Base-by-base conservation (phyloP, 2,888 invertebrate genomes). In the Drosophila hamatofila region DNA sequence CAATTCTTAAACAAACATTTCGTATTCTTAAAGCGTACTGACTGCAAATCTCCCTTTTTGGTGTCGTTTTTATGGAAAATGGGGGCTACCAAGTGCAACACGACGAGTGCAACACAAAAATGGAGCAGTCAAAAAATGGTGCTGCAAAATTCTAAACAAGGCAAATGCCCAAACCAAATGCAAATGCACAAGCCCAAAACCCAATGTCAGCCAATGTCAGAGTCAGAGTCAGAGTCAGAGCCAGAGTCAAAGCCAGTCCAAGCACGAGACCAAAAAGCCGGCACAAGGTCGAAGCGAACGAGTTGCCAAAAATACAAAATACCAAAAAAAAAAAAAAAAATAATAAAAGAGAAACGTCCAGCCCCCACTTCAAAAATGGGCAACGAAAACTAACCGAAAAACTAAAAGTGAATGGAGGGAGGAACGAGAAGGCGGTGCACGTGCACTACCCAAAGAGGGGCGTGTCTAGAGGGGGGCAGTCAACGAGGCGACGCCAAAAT, bases 311-410 rank as follows among this genome's bases (percentile, higher is more conserved):
- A 39, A 54, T 37, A 27, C 25, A n/a, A 27, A 27, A 37, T 14
- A 21, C 6, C 11, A 30, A 49, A 35, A 9, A 51, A 37, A 52
- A 37, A 51, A 35, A 3, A 7, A 8, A 35, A 11, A 18, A 30
- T n/a, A 18, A 52, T 23, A 52, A 54, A 39, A 54, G 25, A 27
- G 33, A 74, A 75, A 62, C 78, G n/a, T n/a, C n/a, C n/a, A n/a
- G n/a, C 70, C 77, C 75, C 71, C 78, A 71, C 23, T 46, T 55
- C 73, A 69, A 58, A 68, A 76, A 64, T 78, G 77, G 77, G 66
- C 68, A 76, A 58, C 60, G 69, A 88, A 85, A 85, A 85, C 84
- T 84, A 84, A 72, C 88, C 83, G 77, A 79, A 85, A 84, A 87
- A 84, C 84, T 85, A 85, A 85, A 84, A 84, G 85, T 87, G 85